These are phyloP conservation scores for Halictus quadricinctus DNA, from an alignment of 2,888 invertebrate genomes.

Conservation along the genomic window DNA sequence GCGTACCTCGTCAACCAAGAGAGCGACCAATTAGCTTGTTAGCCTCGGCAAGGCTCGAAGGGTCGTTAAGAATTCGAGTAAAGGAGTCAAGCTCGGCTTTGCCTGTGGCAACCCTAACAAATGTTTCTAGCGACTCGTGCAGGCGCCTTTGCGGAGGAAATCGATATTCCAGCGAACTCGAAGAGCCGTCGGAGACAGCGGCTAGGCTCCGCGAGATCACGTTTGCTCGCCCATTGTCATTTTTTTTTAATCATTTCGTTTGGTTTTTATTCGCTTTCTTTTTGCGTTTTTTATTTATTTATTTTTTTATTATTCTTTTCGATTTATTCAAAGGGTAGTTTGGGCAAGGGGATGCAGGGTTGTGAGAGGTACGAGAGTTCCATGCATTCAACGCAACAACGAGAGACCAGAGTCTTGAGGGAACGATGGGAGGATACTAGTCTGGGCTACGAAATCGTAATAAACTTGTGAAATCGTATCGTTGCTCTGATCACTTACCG, in stretches of 20 bases:
- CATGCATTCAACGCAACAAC: slow-evolving; percentile 83
- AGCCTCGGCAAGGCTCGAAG: slow-evolving; percentile 38
- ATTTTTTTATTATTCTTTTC: neutral
- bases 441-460: slow-evolving; percentile 79
- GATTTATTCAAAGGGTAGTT: slow-evolving; percentile 36
- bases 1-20: slow-evolving; percentile 36
- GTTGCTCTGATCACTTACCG: slow-evolving; percentile 85
- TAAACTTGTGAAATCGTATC: slow-evolving; percentile 60
- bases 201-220: slow-evolving; percentile 63
- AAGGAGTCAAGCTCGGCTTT: slow-evolving; percentile 27
- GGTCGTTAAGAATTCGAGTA: slow-evolving; percentile 43
- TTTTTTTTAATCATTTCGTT: neutral
- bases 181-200: slow-evolving; percentile 63
- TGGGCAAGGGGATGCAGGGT: slow-evolving; percentile 64
- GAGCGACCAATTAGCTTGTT: slow-evolving; percentile 39
- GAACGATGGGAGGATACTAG: slow-evolving; percentile 80
- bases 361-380: slow-evolving; percentile 82
- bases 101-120: slow-evolving; percentile 54
- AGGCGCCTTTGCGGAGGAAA: slow-evolving; percentile 38
- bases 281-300: neutral
- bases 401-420: slow-evolving; percentile 81
- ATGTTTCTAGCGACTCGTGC: slow-evolving; percentile 40
- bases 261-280: neutral
- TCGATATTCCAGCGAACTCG: slow-evolving; percentile 55
- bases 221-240: slow-evolving; percentile 29